Percentiles rank a stretch among this genome's conserved stretches.
These are phyloP conservation scores for Magallana ariakensis DNA, from an alignment of 1,140 invertebrate species.

Conservation along the genomic window DNA sequence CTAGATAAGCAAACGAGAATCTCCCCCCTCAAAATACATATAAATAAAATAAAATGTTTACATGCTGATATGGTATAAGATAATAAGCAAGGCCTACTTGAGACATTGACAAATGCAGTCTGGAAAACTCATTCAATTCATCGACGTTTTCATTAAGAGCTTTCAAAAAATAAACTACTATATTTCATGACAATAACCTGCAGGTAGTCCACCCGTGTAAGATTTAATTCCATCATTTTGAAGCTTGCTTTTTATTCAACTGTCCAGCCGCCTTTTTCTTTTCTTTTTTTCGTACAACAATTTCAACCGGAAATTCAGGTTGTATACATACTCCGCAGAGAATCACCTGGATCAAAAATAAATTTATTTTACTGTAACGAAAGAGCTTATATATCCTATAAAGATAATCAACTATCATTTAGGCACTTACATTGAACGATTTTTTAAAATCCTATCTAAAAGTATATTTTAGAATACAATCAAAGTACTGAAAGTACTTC, in stretches of 20 bases:
- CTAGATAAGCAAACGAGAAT: no score
- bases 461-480: no score
- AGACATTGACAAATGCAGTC: no score
- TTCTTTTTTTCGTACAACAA: neutral
- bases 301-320: neutral
- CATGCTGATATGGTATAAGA: no score
- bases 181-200: slow-evolving; percentile 65
- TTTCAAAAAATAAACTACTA: no score
- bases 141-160: neutral
- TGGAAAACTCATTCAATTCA: slow-evolving; percentile 38
- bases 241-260: slow-evolving; percentile 30
- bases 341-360: slow-evolving; percentile 28
- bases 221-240: slow-evolving; percentile 79
- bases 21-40: neutral
- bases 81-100: no score
- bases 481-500: no score
- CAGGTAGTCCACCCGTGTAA: slow-evolving; percentile 77
- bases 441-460: no score
- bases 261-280: slow-evolving; percentile 5
- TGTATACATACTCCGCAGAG: slow-evolving; percentile 38
- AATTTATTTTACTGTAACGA: neutral
- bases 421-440: no score
- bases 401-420: no score
- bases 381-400: no score
- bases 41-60: neutral